Conservation (phyloP, 2,888 invertebrate genomes). For the Callinectes sapidus region DNA sequence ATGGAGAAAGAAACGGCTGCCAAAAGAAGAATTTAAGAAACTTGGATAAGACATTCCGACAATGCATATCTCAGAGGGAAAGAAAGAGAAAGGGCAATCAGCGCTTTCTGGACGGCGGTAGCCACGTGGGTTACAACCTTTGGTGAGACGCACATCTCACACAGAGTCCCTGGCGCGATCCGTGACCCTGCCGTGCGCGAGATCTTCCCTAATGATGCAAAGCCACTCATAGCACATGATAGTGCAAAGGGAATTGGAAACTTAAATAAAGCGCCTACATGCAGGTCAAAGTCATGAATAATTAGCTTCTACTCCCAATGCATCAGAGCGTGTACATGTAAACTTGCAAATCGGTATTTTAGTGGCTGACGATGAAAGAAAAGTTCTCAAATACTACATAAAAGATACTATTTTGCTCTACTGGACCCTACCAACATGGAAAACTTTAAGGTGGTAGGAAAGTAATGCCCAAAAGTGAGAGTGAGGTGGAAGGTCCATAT, state of each 20-base stretch:
- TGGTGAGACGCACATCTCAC: not conserved
- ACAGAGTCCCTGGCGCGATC: not conserved
- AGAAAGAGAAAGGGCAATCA: not conserved
- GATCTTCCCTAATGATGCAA: not conserved
- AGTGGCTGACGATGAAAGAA: not conserved
- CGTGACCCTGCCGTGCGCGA: not conserved
- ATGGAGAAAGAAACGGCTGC: not conserved
- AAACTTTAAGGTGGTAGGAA: not conserved
- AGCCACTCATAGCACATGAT: not conserved
- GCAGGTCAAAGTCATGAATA: not conserved
- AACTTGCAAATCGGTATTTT: no score
- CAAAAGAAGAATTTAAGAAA: not conserved
- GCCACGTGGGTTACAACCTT: not conserved
- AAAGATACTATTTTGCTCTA: not conserved
- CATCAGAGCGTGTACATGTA: no score
- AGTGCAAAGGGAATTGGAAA: not conserved
- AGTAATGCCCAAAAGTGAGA: not conserved
- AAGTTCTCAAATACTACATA: not conserved
- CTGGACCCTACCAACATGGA: not conserved
- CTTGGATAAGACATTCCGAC: not conserved
- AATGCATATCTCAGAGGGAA: not conserved
- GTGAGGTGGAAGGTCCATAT: not conserved
- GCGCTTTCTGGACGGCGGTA: not conserved
- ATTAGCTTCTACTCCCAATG: not conserved
- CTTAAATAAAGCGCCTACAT: not conserved